phyloP scores from a whole-genome alignment of 2,888 invertebrate species.

The Thelaira solivaga region DNA sequence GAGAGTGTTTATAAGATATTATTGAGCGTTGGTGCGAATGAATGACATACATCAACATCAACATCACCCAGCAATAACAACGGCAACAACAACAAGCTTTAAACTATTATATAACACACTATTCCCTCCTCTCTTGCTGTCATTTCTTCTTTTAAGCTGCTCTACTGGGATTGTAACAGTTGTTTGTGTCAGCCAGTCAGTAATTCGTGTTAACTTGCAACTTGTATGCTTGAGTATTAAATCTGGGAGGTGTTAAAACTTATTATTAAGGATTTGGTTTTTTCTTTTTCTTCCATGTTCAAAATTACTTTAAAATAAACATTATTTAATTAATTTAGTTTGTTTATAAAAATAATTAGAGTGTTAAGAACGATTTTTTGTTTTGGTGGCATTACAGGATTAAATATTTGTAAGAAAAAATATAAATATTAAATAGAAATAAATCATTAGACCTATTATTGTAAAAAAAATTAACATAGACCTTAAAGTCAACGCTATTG shows the following conservation, averaged over 20 bases:
- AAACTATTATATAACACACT: too few relatives aligned
- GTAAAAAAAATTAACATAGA: background rate
- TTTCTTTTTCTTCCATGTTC: background rate
- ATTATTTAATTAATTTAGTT: conserved; percentile 19
- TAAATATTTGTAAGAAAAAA: background rate
- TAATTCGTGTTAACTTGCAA: too few relatives aligned
- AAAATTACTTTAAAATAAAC: conserved; percentile 16
- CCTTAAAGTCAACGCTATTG: too few relatives aligned
- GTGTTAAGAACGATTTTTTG: background rate
- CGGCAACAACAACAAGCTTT: background rate
- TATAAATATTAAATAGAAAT: background rate
- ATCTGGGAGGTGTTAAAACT: conserved; percentile 43
- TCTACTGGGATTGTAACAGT: conserved; percentile 8
- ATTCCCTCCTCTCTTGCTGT: too few relatives aligned
- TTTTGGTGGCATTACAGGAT: background rate
- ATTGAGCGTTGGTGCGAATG: conserved; percentile 20
- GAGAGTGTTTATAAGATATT: background rate
- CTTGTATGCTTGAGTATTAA: background rate
- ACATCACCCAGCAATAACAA: too few relatives aligned
- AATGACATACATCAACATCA: conserved; percentile 33
- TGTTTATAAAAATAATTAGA: background rate
- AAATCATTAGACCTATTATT: background rate
- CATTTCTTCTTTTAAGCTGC: background rate
- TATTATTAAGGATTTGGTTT: conserved; percentile 39
- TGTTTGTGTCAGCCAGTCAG: too few relatives aligned